These are phyloP conservation scores for Yponomeuta cagnagella DNA, from an alignment of 2,888 invertebrate species.

Conservation along the genomic window DNA sequence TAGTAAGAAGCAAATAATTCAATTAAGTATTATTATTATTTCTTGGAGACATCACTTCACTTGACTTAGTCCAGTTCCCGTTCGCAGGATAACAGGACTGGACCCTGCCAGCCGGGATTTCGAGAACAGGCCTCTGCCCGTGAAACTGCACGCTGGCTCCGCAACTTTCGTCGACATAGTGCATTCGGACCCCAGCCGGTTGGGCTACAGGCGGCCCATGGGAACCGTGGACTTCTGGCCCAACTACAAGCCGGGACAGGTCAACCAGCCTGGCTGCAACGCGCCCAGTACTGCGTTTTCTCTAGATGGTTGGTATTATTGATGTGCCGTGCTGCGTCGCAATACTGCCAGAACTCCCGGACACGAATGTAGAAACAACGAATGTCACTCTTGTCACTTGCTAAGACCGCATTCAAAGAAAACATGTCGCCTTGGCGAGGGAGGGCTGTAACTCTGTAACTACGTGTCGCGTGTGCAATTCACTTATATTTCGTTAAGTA, in stretches of 20 bases:
- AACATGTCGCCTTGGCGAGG: too few relatives aligned
- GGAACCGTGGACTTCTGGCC: conserved; percentile 66
- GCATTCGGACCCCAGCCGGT: conserved; percentile 57
- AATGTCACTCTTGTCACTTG: too few relatives aligned
- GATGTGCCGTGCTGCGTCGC: background rate
- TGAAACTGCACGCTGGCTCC: conserved; percentile 42
- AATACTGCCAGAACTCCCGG: too few relatives aligned
- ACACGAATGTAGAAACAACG: too few relatives aligned
- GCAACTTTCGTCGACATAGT: conserved; percentile 47
- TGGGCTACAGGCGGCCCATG: conserved; percentile 39
- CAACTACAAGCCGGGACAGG: conserved; percentile 42
- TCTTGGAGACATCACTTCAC: too few relatives aligned
- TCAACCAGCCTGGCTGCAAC: conserved; percentile 54
- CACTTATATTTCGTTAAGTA: too few relatives aligned
- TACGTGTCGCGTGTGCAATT: too few relatives aligned
- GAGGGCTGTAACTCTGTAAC: too few relatives aligned
- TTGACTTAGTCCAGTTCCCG: too few relatives aligned
- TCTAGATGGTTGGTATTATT: conserved; percentile 36
- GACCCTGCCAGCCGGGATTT: conserved; percentile 54
- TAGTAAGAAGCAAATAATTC: too few relatives aligned
- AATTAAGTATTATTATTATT: too few relatives aligned
- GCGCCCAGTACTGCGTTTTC: conserved; percentile 37
- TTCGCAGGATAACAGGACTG: conserved; percentile 52
- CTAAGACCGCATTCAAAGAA: too few relatives aligned
- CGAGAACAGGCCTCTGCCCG: conserved; percentile 35